Percentiles rank a stretch among this genome's conserved stretches.
Conservation (phyloP, 2,113 vertebrate genomes). For the Leptobrachium leishanense region DNA sequence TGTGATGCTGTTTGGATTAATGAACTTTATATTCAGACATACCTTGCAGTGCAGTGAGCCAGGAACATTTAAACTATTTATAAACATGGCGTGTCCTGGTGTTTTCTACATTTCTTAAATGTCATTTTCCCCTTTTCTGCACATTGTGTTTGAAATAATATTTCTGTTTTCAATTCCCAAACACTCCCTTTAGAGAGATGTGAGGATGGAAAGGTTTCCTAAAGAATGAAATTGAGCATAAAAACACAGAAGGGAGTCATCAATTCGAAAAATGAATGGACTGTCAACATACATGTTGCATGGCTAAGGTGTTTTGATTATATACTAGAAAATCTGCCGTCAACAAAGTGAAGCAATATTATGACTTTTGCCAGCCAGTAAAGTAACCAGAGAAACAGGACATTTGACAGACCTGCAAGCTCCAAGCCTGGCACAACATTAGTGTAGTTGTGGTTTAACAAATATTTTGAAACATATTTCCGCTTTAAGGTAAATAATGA, state of each 20-base stretch:
- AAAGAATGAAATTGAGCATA: not conserved
- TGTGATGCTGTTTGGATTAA: slow-evolving; percentile 20
- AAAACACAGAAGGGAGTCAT: not conserved
- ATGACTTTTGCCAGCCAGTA: too few relatives aligned
- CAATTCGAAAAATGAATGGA: not conserved
- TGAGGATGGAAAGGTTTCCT: slow-evolving; percentile 28
- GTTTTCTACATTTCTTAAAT: slow-evolving; percentile 39
- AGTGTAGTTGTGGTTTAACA: too few relatives aligned
- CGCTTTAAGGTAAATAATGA: too few relatives aligned
- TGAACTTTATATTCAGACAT: slow-evolving; percentile 33
- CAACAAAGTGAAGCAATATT: too few relatives aligned
- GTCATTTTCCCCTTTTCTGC: slow-evolving; percentile 18
- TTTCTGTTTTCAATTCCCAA: slow-evolving; percentile 26
- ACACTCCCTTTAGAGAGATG: slow-evolving; percentile 7
- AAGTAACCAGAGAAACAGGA: too few relatives aligned
- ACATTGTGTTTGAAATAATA: slow-evolving; percentile 30
- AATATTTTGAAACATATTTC: too few relatives aligned
- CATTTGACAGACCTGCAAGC: too few relatives aligned
- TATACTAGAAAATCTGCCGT: too few relatives aligned
- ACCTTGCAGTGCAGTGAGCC: slow-evolving; percentile 17
- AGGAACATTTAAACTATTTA: slow-evolving; percentile 42
- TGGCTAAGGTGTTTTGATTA: too few relatives aligned
- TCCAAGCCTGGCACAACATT: too few relatives aligned
- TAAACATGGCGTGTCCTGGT: slow-evolving; percentile 13
- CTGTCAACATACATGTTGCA: too few relatives aligned